These are phyloP conservation scores for Diaphora mendica DNA, from an alignment of 2,888 invertebrate genomes.

Conservation along the genomic window DNA sequence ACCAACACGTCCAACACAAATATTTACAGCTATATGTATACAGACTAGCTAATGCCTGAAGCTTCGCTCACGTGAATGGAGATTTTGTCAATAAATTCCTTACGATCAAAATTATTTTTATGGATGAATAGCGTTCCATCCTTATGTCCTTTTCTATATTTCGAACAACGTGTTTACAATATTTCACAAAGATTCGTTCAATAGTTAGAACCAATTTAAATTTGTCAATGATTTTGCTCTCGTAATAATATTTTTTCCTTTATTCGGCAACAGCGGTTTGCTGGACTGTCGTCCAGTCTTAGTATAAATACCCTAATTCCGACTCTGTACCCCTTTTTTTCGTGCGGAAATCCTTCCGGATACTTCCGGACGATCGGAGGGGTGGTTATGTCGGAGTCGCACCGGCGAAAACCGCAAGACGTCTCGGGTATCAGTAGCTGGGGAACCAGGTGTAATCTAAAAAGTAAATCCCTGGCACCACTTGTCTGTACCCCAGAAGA, in stretches of 20 bases:
- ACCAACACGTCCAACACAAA: neutral
- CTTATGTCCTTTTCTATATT: neutral
- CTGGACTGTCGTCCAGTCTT: no score
- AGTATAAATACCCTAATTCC: neutral
- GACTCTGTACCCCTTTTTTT: neutral
- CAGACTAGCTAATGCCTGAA: neutral
- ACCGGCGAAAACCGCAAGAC: neutral
- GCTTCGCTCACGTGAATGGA: neutral
- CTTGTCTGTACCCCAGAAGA: neutral
- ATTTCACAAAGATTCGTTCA: neutral
- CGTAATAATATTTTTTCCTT: no score
- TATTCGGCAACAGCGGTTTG: no score
- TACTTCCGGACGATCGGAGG: neutral
- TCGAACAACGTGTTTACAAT: neutral
- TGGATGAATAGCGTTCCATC: neutral
- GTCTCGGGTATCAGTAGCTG: neutral
- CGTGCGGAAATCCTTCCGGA: neutral
- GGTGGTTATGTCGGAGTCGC: neutral
- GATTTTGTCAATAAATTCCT: neutral
- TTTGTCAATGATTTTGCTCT: no score
- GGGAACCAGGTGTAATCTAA: no score
- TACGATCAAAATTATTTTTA: neutral
- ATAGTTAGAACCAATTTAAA: no score
- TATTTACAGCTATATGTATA: neutral
- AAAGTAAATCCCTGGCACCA: neutral